A percentile compares a stretch with the other conserved stretches of the same genome.
Conservation (phyloP, 2,888 invertebrate genomes). For the Peribatodes rhomboidaria region DNA sequence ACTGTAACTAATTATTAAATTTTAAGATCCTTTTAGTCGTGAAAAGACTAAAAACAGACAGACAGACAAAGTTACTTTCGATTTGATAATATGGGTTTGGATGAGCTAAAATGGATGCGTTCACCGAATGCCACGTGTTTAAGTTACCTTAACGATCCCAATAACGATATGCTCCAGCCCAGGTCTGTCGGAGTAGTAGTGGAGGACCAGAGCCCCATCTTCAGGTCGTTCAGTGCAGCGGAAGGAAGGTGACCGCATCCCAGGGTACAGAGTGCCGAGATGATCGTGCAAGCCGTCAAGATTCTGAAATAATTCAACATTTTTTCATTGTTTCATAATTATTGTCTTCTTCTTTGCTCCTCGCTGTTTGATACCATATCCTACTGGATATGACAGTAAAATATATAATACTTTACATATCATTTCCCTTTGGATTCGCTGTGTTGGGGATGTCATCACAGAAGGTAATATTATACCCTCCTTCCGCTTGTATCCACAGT, state of each 20-base stretch:
- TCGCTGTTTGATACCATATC: no score
- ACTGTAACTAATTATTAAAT: no score
- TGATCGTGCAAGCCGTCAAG: slow-evolving; percentile 98
- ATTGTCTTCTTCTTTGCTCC: no score
- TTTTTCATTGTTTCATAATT: background rate
- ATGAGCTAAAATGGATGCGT: background rate
- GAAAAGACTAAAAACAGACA: no score
- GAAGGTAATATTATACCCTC: no score
- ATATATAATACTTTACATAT: background rate
- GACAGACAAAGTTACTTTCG: no score
- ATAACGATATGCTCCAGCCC: slow-evolving; percentile 98
- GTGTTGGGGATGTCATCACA: no score
- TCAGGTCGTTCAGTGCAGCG: slow-evolving; percentile 96
- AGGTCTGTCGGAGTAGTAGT: slow-evolving; percentile 98
- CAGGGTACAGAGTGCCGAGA: slow-evolving; percentile 96
- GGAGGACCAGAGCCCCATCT: slow-evolving; percentile 95
- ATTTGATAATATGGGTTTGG: no score
- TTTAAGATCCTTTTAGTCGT: no score
- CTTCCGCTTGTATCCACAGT: no score
- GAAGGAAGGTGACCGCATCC: slow-evolving; percentile 98
- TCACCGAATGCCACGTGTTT: background rate
- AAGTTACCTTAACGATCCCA: slow-evolving; percentile 96
- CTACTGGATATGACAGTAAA: no score
- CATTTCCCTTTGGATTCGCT: background rate
- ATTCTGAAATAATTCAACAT: slow-evolving; percentile 87